These are phyloP conservation scores for Gallinago stenura DNA, from an alignment of 2,797 vertebrate genomes.

Conservation along the genomic window DNA sequence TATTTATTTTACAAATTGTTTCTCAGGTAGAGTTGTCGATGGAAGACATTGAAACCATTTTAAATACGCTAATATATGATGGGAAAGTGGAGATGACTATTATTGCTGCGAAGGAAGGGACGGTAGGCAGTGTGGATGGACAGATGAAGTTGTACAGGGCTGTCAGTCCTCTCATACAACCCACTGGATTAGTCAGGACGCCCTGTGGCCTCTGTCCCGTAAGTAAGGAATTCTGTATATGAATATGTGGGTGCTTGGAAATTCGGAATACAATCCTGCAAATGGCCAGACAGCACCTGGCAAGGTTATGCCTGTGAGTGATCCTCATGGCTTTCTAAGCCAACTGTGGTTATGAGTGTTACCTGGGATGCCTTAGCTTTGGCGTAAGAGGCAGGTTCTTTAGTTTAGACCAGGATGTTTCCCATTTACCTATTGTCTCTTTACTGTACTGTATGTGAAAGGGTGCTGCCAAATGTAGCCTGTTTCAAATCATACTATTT, in stretches of 20 bases:
- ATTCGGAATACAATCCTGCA: neutral
- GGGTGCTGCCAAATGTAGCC: neutral
- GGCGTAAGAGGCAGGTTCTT: neutral
- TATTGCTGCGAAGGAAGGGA: conserved; percentile 95
- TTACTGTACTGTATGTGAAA: neutral
- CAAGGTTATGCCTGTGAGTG: neutral
- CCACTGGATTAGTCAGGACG: conserved; percentile 91
- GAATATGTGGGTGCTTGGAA: neutral
- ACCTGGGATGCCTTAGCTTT: neutral
- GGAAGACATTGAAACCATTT: conserved; percentile 98
- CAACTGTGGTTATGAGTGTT: neutral
- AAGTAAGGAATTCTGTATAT: conserved; percentile 47
- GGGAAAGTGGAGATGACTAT: conserved; percentile 98
- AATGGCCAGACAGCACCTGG: neutral
- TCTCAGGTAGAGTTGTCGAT: conserved; percentile 95
- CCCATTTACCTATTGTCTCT: neutral
- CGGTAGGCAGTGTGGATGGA: conserved; percentile 93
- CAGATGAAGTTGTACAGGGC: conserved; percentile 95
- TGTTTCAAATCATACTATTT: neutral
- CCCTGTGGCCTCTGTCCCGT: conserved; percentile 97
- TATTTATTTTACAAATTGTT: neutral
- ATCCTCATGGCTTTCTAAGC: neutral
- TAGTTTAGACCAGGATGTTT: neutral
- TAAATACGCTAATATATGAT: conserved; percentile 96
- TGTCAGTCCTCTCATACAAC: conserved; percentile 88